These are phyloP conservation scores for Dynastes tityus DNA, from an alignment of 2,888 invertebrate species.

Conservation along the genomic window DNA sequence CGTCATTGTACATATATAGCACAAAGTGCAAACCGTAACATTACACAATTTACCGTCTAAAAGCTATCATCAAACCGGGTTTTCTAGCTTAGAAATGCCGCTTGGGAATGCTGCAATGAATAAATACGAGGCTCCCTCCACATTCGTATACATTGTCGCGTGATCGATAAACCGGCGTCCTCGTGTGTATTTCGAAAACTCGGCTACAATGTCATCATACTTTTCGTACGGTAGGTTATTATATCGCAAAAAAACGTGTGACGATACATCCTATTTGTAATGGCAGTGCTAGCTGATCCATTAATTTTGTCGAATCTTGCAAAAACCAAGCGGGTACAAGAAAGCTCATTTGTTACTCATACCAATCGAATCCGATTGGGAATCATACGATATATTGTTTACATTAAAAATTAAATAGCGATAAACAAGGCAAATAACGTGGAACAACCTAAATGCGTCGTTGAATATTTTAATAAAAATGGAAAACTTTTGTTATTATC, in stretches of 20 bases:
- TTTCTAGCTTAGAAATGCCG: background rate
- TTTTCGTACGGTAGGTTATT: background rate
- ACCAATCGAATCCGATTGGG: background rate
- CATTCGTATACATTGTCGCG: background rate
- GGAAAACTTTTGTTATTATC: too few relatives aligned
- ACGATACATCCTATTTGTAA: background rate
- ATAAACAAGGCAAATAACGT: background rate
- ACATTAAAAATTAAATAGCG: constrained; percentile 10
- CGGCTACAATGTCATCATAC: constrained; percentile 2
- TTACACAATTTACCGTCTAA: background rate
- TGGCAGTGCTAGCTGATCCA: background rate
- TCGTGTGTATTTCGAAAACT: background rate
- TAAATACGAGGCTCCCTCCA: background rate
- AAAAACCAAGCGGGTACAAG: background rate
- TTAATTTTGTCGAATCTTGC: background rate
- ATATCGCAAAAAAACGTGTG: too few relatives aligned
- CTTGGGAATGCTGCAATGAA: too few relatives aligned
- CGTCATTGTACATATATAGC: too few relatives aligned
- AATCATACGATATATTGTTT: constrained; percentile 14
- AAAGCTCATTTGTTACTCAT: background rate
- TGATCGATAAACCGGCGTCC: background rate
- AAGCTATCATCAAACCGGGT: constrained; percentile 1
- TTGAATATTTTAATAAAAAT: too few relatives aligned
- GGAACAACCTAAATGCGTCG: too few relatives aligned
- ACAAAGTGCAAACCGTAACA: background rate